phyloP scores from a whole-genome alignment of 2,888 invertebrate genomes.

The Pandemis cinnamomeana region DNA sequence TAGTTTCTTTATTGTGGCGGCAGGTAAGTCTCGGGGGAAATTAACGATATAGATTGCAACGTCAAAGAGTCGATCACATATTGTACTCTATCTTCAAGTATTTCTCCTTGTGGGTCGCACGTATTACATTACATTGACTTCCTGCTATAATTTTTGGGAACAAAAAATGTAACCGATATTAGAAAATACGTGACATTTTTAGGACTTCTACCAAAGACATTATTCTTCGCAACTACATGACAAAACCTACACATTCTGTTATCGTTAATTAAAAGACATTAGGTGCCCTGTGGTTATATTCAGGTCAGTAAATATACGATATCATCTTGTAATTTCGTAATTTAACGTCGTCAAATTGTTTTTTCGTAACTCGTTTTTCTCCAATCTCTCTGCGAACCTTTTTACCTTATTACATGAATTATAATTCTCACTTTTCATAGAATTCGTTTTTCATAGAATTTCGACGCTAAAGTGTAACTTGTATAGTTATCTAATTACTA shows the following conservation, averaged over 20 bases:
- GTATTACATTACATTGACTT: constrained; percentile 60
- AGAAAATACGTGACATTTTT: background rate
- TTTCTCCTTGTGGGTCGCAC: constrained; percentile 57
- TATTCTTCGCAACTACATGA: background rate
- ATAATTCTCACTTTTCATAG: background rate
- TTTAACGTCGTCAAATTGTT: too few species aligned
- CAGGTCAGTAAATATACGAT: background rate
- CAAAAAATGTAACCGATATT: constrained; percentile 20
- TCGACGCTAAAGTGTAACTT: too few species aligned
- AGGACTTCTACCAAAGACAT: background rate
- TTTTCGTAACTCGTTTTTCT: too few species aligned
- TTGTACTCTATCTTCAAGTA: constrained; percentile 70
- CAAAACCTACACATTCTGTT: background rate
- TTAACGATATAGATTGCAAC: constrained; percentile 79
- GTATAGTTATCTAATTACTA: too few species aligned
- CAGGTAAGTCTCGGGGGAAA: constrained; percentile 78
- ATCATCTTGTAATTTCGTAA: too few species aligned
- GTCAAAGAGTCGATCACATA: constrained; percentile 80
- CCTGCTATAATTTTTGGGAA: constrained; percentile 41
- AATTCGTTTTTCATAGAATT: background rate
- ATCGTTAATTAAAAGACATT: background rate
- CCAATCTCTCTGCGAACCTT: too few species aligned
- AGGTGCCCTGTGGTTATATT: background rate
- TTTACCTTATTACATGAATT: too few species aligned
- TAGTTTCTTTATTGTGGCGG: constrained; percentile 77